Percentiles rank a stretch among this genome's conserved stretches.
Evolutionary conservation across 2,888 invertebrate genomes (phyloP).

Genomic region (Eupithecia exiguata): DNA sequence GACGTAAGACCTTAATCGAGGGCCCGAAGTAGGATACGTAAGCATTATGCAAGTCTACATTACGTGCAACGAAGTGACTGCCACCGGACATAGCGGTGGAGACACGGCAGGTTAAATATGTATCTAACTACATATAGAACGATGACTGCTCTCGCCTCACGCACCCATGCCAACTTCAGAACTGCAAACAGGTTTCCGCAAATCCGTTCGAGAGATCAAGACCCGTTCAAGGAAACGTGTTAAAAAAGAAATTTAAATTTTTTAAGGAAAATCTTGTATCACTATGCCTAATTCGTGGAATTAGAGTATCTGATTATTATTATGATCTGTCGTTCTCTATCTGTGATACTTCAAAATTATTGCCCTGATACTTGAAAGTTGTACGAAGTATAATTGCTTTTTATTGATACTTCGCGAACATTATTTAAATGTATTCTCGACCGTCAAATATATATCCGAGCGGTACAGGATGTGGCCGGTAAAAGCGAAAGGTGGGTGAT

Average conservation of each 20-base stretch:
- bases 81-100: conserved; percentile 35
- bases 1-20: conserved; percentile 1
- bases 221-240: conserved; percentile 52
- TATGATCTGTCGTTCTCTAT: not conserved
- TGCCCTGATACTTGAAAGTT: not conserved
- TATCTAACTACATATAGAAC: conserved; percentile 33
- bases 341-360: not conserved
- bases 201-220: conserved; percentile 55
- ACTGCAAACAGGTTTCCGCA: conserved; percentile 54
- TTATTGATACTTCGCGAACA: not conserved
- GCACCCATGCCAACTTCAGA: conserved; percentile 38
- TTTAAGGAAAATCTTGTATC: not conserved
- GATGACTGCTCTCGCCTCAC: conserved; percentile 37
- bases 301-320: not conserved
- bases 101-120: conserved; percentile 23
- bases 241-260: conserved; percentile 45
- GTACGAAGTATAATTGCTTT: not conserved
- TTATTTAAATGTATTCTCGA: not conserved
- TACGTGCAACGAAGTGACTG: conserved; percentile 36
- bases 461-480: not conserved
- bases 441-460: not conserved
- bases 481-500: conserved; percentile 4
- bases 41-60: conserved; percentile 41
- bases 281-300: not conserved
- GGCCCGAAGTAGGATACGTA: conserved; percentile 20